phyloP scores from a whole-genome alignment of 2,888 invertebrate genomes.

The Thera obeliscata region DNA sequence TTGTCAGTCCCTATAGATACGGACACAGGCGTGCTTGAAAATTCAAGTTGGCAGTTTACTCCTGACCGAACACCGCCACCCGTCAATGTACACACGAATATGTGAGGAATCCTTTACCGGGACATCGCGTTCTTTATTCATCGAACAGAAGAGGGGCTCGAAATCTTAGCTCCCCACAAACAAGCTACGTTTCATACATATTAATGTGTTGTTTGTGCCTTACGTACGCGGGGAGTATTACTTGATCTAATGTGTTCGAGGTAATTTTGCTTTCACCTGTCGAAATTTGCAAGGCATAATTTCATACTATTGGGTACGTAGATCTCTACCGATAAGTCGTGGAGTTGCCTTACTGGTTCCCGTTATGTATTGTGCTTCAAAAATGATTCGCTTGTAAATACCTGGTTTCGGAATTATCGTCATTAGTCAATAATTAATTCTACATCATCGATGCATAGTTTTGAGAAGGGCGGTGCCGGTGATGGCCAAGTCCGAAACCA shows the following conservation, averaged over 20 bases:
- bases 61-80: slow-evolving; percentile 5
- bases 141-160: slow-evolving; percentile 63
- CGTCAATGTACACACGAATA: slow-evolving; percentile 8
- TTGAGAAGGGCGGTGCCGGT: no score
- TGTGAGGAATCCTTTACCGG: slow-evolving; percentile 8
- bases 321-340: no score
- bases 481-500: no score
- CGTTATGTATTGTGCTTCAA: slow-evolving; percentile 1
- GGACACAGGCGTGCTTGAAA: slow-evolving; percentile 1
- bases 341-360: slow-evolving; percentile 20
- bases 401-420: slow-evolving; percentile 34
- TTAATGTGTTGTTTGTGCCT: slow-evolving; percentile 77
- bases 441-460: slow-evolving; percentile 35
- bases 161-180: slow-evolving; percentile 76
- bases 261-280: slow-evolving; percentile 68
- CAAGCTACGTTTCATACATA: slow-evolving; percentile 77
- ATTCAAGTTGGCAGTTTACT: slow-evolving; percentile 1
- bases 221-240: slow-evolving; percentile 66
- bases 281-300: slow-evolving; percentile 57
- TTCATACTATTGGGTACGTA: slow-evolving; percentile 22
- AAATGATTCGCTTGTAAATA: slow-evolving; percentile 27
- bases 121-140: slow-evolving; percentile 67
- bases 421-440: slow-evolving; percentile 43
- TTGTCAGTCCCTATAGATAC: slow-evolving; percentile 7
- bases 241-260: slow-evolving; percentile 71